Percentiles rank a stretch among this genome's conserved stretches.
Conservation (phyloP, 2,888 invertebrate species). For the Proisotoma minuta region DNA sequence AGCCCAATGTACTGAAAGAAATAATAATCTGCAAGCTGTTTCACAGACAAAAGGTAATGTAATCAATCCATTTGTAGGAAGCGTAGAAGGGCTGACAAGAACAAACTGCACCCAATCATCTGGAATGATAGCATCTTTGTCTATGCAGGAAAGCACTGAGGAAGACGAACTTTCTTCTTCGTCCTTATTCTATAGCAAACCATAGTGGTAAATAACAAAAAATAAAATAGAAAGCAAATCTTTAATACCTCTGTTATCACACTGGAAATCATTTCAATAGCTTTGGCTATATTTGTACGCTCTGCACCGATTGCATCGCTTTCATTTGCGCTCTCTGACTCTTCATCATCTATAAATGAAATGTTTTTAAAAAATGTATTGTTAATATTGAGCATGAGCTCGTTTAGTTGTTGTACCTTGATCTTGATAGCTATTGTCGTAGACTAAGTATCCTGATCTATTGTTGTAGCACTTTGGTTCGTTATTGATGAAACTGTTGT, state of each 20-base stretch:
- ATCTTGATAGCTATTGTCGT: conserved; percentile 45
- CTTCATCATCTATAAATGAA: conserved; percentile 41
- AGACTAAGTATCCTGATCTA: conserved; percentile 35
- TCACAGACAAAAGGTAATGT: conserved; percentile 94
- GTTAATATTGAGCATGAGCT: too few species aligned
- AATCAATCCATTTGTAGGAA: conserved; percentile 69
- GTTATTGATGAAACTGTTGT: conserved; percentile 23
- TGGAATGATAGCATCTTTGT: conserved; percentile 55
- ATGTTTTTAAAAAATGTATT: too few species aligned
- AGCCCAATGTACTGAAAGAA: conserved; percentile 86
- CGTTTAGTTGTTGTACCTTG: background rate
- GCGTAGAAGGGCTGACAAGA: conserved; percentile 62
- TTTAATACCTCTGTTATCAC: conserved; percentile 49
- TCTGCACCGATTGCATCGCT: conserved; percentile 40
- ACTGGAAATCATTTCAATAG: conserved; percentile 67
- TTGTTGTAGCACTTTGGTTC: too few species aligned
- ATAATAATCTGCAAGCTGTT: conserved; percentile 84
- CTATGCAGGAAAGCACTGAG: conserved; percentile 44
- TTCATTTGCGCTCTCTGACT: conserved; percentile 45
- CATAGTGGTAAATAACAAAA: too few species aligned
- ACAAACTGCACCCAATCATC: conserved; percentile 69
- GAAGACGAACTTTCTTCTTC: conserved; percentile 45
- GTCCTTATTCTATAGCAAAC: conserved; percentile 45
- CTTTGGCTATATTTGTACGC: conserved; percentile 65
- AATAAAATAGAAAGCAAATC: too few species aligned